A percentile compares a stretch with the other conserved stretches of the same genome.
These are phyloP conservation scores for Luffia ferchaultella DNA, from an alignment of 2,888 invertebrate genomes.

Conservation along the genomic window DNA sequence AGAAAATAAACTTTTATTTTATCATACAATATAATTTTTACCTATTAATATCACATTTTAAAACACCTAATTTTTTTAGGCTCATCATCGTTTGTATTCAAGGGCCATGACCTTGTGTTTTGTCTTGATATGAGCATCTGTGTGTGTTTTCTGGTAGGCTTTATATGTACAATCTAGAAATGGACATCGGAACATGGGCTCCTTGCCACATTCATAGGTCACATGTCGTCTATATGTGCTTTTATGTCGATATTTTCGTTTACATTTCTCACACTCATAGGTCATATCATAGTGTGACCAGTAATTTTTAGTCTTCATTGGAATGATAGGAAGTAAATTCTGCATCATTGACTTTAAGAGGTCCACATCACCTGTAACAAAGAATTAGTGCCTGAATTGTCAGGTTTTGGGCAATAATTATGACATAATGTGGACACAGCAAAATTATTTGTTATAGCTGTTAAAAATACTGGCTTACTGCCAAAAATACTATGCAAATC, in stretches of 20 bases:
- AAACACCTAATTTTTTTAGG: slow-evolving; percentile 2
- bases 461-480: too few relatives aligned
- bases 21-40: slow-evolving; percentile 5
- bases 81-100: slow-evolving; percentile 59
- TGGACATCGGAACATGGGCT: slow-evolving; percentile 60
- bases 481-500: too few relatives aligned
- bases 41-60: slow-evolving; percentile 52
- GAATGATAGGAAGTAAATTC: slow-evolving; percentile 51
- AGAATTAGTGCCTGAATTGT: not conserved
- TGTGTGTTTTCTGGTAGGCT: slow-evolving; percentile 60
- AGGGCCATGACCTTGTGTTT: slow-evolving; percentile 64
- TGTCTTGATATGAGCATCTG: slow-evolving; percentile 58
- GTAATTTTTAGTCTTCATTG: slow-evolving; percentile 60
- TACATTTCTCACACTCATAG: slow-evolving; percentile 71
- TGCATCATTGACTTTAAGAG: slow-evolving; percentile 60
- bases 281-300: slow-evolving; percentile 53
- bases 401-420: not conserved
- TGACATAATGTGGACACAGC: too few relatives aligned
- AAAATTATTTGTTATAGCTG: too few relatives aligned
- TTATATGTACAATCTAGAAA: slow-evolving; percentile 56
- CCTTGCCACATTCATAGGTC: slow-evolving; percentile 72
- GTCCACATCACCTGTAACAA: slow-evolving; percentile 52
- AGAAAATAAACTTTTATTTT: not conserved
- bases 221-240: slow-evolving; percentile 76
- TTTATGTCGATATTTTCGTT: slow-evolving; percentile 77